phyloP scores from a whole-genome alignment of 2,888 invertebrate genomes.

The Lepetodrilus schrolli region DNA sequence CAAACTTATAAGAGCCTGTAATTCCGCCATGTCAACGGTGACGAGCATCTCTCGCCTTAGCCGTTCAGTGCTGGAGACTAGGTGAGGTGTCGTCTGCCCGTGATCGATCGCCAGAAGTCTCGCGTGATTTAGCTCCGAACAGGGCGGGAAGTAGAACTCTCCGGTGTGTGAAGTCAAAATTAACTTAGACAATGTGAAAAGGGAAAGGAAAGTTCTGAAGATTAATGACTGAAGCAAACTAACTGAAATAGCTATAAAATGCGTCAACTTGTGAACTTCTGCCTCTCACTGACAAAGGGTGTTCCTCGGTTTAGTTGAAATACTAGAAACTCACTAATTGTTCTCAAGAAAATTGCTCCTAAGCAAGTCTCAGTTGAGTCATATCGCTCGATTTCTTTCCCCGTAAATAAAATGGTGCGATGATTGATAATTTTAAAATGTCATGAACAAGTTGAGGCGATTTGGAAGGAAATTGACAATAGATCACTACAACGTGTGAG shows the following conservation, averaged over 20 bases:
- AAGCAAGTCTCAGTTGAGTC: slow-evolving; percentile 23
- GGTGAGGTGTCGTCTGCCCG: slow-evolving; percentile 16
- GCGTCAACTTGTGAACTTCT: slow-evolving; percentile 24
- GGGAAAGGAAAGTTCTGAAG: slow-evolving; percentile 25
- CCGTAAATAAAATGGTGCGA: slow-evolving; percentile 22
- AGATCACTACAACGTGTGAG: not conserved
- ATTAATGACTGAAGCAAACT: slow-evolving; percentile 25
- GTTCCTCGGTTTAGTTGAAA: slow-evolving; percentile 2
- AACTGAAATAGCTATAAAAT: slow-evolving; percentile 27
- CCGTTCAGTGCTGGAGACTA: not conserved
- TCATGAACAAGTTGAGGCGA: slow-evolving; percentile 14
- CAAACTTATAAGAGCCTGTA: slow-evolving; percentile 21
- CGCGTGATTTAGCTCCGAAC: slow-evolving; percentile 20
- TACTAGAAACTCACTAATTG: slow-evolving; percentile 21
- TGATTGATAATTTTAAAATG: slow-evolving; percentile 26
- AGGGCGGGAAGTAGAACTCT: slow-evolving; percentile 26
- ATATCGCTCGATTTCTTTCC: slow-evolving; percentile 15
- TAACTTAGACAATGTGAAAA: slow-evolving; percentile 25
- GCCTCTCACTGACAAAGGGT: slow-evolving; percentile 1
- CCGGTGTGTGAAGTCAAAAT: slow-evolving; percentile 26
- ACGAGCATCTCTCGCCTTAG: slow-evolving; percentile 4
- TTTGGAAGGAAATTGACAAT: slow-evolving; percentile 24
- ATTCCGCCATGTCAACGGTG: slow-evolving; percentile 14
- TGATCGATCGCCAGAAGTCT: slow-evolving; percentile 21
- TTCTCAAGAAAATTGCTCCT: slow-evolving; percentile 23